Evolutionary conservation across 2,888 invertebrate genomes (phyloP).

Genomic region (Ophraella communa): DNA sequence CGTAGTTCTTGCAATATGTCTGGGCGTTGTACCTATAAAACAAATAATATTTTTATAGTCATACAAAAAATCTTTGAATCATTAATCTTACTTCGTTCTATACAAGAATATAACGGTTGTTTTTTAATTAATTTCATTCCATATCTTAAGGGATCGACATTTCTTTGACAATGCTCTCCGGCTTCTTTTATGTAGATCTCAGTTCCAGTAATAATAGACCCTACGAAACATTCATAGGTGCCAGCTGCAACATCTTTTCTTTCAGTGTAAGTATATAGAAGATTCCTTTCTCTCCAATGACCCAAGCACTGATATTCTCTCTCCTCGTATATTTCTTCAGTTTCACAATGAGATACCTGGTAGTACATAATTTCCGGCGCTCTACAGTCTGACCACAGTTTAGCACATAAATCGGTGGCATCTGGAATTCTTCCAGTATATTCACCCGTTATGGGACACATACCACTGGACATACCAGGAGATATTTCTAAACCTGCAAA

Average conservation of each 20-base stretch:
- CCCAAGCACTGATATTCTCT: conserved; percentile 71
- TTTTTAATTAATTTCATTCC: conserved; percentile 69
- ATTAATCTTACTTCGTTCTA: conserved; percentile 35
- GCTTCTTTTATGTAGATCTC: conserved; percentile 73
- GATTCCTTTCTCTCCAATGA: conserved; percentile 69
- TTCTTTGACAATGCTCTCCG: conserved; percentile 69
- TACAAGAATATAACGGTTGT: conserved; percentile 52
- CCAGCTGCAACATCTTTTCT: conserved; percentile 65
- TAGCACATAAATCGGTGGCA: conserved; percentile 66
- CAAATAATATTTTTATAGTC: background rate
- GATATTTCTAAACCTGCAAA: conserved; percentile 41
- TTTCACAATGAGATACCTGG: conserved; percentile 68
- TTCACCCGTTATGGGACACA: conserved; percentile 71
- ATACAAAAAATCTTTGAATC: background rate
- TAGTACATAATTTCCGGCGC: conserved; percentile 72
- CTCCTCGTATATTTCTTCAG: conserved; percentile 69
- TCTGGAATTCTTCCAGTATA: conserved; percentile 71
- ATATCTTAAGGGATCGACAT: conserved; percentile 65
- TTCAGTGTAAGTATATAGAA: conserved; percentile 71
- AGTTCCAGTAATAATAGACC: conserved; percentile 65
- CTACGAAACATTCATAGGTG: conserved; percentile 72
- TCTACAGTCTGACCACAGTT: conserved; percentile 70
- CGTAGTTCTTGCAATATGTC: conserved; percentile 21
- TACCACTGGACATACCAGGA: conserved; percentile 43
- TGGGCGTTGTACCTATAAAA: conserved; percentile 30